Evolutionary conservation across 2,797 vertebrate species (phyloP).

Genomic region (Holocentrus rufus): DNA sequence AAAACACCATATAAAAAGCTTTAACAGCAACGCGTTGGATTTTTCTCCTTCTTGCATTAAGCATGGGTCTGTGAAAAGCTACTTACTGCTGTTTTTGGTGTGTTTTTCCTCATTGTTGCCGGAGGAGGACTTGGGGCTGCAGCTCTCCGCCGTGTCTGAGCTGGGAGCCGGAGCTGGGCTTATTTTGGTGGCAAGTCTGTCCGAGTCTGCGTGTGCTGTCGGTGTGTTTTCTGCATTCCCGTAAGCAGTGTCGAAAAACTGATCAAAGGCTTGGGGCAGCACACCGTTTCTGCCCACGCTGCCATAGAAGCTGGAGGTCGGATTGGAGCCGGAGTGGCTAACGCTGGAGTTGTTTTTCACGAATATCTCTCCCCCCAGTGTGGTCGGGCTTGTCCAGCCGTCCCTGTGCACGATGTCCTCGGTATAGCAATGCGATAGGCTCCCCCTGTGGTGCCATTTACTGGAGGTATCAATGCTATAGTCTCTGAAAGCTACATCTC

Average conservation of each 20-base stretch:
- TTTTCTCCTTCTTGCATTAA: conserved; percentile 82
- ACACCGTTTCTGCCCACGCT: conserved; percentile 95
- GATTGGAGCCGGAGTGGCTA: conserved; percentile 87
- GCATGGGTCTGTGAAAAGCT: conserved; percentile 37
- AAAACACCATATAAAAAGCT: conserved; percentile 99
- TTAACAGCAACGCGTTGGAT: conserved; percentile 93
- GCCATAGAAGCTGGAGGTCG: conserved; percentile 91
- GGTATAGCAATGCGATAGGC: conserved; percentile 93
- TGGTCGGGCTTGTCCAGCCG: conserved; percentile 88
- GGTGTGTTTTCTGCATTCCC: conserved; percentile 85
- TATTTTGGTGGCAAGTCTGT: conserved; percentile 85
- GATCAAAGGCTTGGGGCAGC: conserved; percentile 97
- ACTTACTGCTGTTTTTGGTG: conserved; percentile 92
- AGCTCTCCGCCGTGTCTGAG: conserved; percentile 87
- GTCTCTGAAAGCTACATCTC: conserved; percentile 99
- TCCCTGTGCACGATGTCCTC: conserved; percentile 98
- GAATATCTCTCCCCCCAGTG: conserved; percentile 90
- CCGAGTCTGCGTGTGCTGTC: conserved; percentile 83
- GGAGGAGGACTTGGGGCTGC: conserved; percentile 95
- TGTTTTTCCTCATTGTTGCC: conserved; percentile 95
- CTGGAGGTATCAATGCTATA: conserved; percentile 95
- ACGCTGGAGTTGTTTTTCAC: conserved; percentile 89
- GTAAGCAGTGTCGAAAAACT: conserved; percentile 98
- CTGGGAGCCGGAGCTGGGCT: conserved; percentile 80
- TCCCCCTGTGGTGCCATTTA: conserved; percentile 98